These are phyloP conservation scores for Margarornis squamiger DNA, from an alignment of 2,797 vertebrate genomes.

Conservation along the genomic window DNA sequence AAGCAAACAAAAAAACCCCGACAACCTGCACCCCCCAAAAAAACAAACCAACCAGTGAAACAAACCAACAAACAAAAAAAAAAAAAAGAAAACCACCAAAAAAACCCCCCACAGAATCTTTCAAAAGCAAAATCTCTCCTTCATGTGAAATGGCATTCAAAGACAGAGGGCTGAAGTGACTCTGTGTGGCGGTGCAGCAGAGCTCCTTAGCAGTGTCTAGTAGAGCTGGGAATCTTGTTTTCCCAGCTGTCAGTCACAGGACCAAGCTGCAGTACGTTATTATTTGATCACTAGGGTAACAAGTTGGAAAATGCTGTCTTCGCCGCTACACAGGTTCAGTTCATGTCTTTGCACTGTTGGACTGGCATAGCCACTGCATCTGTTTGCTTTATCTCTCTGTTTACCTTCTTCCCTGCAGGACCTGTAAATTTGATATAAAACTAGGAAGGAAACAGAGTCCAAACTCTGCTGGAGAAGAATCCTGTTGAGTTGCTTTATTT, in stretches of 20 bases:
- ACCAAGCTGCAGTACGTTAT: not conserved
- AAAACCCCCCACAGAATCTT: not conserved
- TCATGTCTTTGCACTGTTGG: not conserved
- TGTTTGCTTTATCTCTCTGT: constrained; percentile 17
- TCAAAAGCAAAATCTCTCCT: not conserved
- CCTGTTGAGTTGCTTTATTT: not conserved
- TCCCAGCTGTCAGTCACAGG: not conserved
- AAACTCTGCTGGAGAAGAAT: not conserved
- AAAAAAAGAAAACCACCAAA: no score
- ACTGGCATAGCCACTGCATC: not conserved
- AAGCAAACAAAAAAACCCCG: no score
- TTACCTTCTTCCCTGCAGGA: not conserved
- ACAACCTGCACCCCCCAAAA: no score
- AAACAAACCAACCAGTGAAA: no score
- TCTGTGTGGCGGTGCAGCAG: not conserved
- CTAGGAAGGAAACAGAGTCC: not conserved
- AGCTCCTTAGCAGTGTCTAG: not conserved
- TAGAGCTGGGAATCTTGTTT: not conserved
- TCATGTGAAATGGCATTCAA: not conserved
- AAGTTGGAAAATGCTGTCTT: constrained; percentile 4
- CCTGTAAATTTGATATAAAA: not conserved
- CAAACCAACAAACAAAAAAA: no score
- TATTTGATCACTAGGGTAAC: not conserved
- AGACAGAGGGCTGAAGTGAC: not conserved
- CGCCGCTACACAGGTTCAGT: not conserved